phyloP scores from a whole-genome alignment of 2,113 vertebrate species.

The Scomber japonicus region DNA sequence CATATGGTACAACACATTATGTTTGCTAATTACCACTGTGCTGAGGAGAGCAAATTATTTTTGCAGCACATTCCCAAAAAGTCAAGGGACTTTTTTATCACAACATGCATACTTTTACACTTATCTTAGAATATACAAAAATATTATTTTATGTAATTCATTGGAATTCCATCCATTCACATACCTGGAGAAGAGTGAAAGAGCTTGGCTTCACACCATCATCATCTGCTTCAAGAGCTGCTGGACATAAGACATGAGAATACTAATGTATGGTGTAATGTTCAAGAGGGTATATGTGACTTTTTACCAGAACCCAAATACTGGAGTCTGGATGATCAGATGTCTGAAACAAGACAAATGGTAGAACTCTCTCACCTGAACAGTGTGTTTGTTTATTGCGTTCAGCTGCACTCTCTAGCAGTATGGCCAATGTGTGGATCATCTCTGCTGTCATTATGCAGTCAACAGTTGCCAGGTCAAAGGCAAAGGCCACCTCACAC shows the following conservation, averaged over 20 bases:
- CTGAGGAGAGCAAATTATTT: no score
- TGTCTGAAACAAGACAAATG: background rate
- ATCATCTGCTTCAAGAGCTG: background rate
- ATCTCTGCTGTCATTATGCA: conserved; percentile 87
- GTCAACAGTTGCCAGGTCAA: conserved; percentile 78
- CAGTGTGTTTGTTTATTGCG: background rate
- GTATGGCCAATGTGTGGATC: conserved; percentile 80
- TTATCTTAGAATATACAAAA: background rate
- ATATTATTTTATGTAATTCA: background rate
- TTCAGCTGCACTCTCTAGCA: conserved; percentile 86
- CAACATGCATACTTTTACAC: background rate
- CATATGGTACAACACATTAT: background rate
- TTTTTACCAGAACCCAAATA: background rate
- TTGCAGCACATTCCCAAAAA: no score
- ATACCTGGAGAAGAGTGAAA: conserved; percentile 61
- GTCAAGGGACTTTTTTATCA: background rate
- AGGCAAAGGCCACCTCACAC: conserved; percentile 87
- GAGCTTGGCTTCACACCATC: conserved; percentile 9
- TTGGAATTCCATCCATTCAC: background rate
- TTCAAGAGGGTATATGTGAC: background rate
- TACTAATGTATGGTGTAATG: background rate
- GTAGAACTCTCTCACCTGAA: conserved; percentile 25
- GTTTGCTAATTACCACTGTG: background rate
- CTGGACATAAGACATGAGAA: conserved; percentile 7
- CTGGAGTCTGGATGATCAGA: background rate